These are phyloP conservation scores for Okapia johnstoni DNA, from an alignment of 2,113 vertebrate species.

Conservation along the genomic window DNA sequence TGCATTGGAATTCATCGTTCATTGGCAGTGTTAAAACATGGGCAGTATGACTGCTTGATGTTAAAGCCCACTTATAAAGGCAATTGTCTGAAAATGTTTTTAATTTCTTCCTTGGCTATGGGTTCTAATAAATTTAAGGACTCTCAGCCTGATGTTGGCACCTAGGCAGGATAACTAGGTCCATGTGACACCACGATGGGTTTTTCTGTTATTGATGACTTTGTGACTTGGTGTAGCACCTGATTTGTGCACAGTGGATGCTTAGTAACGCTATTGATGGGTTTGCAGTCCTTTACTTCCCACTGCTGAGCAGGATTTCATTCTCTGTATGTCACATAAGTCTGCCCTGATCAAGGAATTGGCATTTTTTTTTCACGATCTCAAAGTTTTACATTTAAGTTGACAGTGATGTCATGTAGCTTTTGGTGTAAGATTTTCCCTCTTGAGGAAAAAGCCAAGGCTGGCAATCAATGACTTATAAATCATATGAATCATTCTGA, in stretches of 20 bases:
- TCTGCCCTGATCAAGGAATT: neutral
- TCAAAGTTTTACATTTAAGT: neutral
- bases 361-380: neutral
- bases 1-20: neutral
- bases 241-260: neutral
- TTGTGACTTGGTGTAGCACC: neutral
- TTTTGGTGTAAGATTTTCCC: neutral
- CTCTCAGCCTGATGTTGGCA: neutral
- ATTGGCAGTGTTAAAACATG: neutral
- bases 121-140: neutral
- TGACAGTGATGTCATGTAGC: neutral
- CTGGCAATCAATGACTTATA: constrained; percentile 4
- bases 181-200: neutral
- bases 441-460: neutral
- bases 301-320: neutral
- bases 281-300: neutral
- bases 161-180: neutral
- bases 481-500: constrained; percentile 16
- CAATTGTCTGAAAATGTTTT: constrained; percentile 10
- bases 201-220: neutral
- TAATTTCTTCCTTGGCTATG: constrained; percentile 30
- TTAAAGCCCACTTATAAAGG: neutral
- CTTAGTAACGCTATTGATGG: neutral
- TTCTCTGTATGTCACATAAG: neutral
- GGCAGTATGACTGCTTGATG: neutral